These are phyloP conservation scores for Papilio protenor DNA, from an alignment of 2,888 invertebrate genomes.

Conservation along the genomic window DNA sequence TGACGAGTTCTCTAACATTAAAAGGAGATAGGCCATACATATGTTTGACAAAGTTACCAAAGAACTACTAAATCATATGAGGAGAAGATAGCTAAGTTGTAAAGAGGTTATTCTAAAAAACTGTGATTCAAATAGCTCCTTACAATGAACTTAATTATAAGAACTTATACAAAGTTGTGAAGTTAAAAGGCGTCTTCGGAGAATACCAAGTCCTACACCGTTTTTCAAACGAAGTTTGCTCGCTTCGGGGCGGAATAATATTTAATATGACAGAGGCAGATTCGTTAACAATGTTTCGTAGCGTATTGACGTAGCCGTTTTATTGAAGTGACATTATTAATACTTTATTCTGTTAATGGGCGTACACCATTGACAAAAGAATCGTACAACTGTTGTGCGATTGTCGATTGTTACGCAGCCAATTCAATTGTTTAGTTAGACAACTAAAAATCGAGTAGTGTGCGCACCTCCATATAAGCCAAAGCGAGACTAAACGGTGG, in stretches of 20 bases:
- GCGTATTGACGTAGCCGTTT: conserved; percentile 27
- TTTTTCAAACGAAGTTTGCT: conserved; percentile 36
- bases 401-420: too few species aligned
- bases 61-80: too few species aligned
- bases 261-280: conserved; percentile 34
- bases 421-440: too few species aligned
- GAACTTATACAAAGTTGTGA: conserved; percentile 32
- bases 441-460: too few species aligned
- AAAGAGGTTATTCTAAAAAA: background rate
- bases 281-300: conserved; percentile 36
- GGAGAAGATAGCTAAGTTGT: background rate
- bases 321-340: conserved; percentile 15
- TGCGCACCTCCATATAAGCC: too few species aligned
- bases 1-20: too few species aligned
- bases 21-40: too few species aligned
- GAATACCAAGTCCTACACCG: conserved; percentile 32
- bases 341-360: conserved; percentile 15
- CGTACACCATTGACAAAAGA: too few species aligned
- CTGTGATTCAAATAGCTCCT: conserved; percentile 13
- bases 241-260: conserved; percentile 36
- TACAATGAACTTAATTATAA: conserved; percentile 33
- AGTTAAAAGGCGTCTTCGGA: conserved; percentile 20
- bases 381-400: too few species aligned
- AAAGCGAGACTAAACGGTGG: too few species aligned
- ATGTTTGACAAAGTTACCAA: too few species aligned